Percentiles rank a stretch among this genome's conserved stretches.
Evolutionary conservation across 2,888 invertebrate species (phyloP).

Genomic region (Phortica magna): DNA sequence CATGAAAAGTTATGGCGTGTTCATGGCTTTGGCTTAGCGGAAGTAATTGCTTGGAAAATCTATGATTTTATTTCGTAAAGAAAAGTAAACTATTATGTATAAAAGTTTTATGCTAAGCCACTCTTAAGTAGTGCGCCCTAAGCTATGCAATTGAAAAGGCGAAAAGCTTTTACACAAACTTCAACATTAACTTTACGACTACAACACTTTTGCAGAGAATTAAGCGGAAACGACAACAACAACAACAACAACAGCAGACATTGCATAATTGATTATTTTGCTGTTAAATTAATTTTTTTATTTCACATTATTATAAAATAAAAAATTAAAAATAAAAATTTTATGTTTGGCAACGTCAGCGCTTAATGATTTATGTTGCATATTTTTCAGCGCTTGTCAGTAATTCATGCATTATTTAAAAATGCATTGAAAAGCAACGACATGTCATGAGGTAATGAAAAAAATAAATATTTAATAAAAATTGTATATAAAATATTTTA

Average conservation of each 20-base stretch:
- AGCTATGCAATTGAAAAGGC: neutral
- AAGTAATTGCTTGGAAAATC: slow-evolving; percentile 18
- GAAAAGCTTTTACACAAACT: neutral
- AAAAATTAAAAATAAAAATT: slow-evolving; percentile 15
- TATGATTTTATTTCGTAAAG: neutral
- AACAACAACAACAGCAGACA: slow-evolving; percentile 9
- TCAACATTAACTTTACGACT: neutral
- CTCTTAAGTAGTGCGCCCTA: neutral
- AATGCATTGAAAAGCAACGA: slow-evolving; percentile 12
- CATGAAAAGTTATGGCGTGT: slow-evolving; percentile 1
- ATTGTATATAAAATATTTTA: neutral
- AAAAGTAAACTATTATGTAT: neutral
- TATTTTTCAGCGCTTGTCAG: slow-evolving; percentile 31
- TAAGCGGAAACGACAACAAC: neutral
- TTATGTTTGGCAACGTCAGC: neutral
- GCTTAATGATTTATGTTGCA: slow-evolving; percentile 31
- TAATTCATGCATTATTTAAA: slow-evolving; percentile 28
- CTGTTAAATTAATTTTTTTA: slow-evolving; percentile 8
- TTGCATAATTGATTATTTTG: slow-evolving; percentile 27
- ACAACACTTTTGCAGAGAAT: neutral
- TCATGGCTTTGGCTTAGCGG: neutral
- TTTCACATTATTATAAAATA: neutral
- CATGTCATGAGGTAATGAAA: neutral
- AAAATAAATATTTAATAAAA: slow-evolving; percentile 2
- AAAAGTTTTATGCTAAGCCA: neutral